Conservation (phyloP, 1,140 invertebrate genomes). For the Cardiocondyla obscurior region DNA sequence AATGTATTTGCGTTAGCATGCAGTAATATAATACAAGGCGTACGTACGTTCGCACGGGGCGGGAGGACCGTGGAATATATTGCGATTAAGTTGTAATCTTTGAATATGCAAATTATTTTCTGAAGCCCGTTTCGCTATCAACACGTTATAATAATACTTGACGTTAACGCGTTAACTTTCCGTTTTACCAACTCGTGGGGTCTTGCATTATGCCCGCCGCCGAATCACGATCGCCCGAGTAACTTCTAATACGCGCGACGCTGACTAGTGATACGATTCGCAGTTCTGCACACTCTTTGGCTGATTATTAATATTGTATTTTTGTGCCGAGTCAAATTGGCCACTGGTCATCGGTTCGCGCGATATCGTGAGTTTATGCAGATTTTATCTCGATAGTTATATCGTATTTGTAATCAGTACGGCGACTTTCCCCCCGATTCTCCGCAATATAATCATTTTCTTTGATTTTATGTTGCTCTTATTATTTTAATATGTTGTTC, state of each 20-base stretch:
- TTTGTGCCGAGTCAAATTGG: background rate
- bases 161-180: slow-evolving; percentile 27
- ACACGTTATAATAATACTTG: slow-evolving; percentile 56
- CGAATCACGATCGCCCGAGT: slow-evolving; percentile 10
- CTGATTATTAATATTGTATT: background rate
- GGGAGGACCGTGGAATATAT: slow-evolving; percentile 51
- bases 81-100: slow-evolving; percentile 68
- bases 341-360: background rate
- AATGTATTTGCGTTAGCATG: slow-evolving; percentile 26
- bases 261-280: slow-evolving; percentile 2
- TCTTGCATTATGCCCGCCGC: background rate
- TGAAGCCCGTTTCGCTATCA: slow-evolving; percentile 60
- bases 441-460: background rate
- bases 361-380: background rate
- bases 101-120: slow-evolving; percentile 71
- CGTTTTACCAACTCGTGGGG: slow-evolving; percentile 17
- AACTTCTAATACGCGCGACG: background rate
- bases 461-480: background rate
- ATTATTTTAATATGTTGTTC: background rate
- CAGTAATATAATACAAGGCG: slow-evolving; percentile 29
- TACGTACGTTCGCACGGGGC: background rate
- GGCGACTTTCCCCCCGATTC: background rate
- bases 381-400: background rate
- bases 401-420: background rate
- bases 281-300: background rate